Conservation (phyloP, 2,888 invertebrate species). For the Willowsia nigromaculata region DNA sequence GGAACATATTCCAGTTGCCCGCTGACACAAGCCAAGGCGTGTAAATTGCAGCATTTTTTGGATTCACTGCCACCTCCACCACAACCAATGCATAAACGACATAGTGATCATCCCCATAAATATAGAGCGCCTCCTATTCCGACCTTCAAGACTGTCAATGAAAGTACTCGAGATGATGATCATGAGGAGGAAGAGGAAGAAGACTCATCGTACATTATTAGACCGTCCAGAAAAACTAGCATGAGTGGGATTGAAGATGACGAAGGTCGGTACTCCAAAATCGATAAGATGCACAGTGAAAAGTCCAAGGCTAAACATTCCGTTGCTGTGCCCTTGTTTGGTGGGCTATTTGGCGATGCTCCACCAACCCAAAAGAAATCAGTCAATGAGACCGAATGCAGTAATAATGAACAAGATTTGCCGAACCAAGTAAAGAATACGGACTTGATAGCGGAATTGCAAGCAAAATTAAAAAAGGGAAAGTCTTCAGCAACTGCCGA, state of each 20-base stretch:
- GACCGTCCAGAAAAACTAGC: background rate
- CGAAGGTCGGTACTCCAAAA: constrained; percentile 47
- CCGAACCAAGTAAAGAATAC: constrained; percentile 77
- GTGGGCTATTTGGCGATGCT: constrained; percentile 43
- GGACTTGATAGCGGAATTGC: constrained; percentile 78
- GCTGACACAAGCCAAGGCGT: constrained; percentile 74
- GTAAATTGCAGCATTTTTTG: constrained; percentile 74
- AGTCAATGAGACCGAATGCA: background rate
- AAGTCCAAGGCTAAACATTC: constrained; percentile 6
- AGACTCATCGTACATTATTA: constrained; percentile 29
- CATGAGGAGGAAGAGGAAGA: constrained; percentile 1
- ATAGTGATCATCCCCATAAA: constrained; percentile 42
- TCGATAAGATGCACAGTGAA: constrained; percentile 55
- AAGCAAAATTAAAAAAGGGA: constrained; percentile 76
- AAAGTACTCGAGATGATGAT: background rate
- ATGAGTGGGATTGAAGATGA: constrained; percentile 35
- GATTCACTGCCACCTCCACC: constrained; percentile 67
- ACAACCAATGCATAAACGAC: background rate
- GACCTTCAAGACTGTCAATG: background rate
- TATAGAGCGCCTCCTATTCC: constrained; percentile 56
- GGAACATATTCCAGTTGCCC: constrained; percentile 76
- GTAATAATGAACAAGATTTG: constrained; percentile 69
- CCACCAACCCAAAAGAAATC: background rate
- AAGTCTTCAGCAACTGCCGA: constrained; percentile 9
- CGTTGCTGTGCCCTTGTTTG: constrained; percentile 43